phyloP scores from a whole-genome alignment of 1,140 invertebrate species.

The Mercenaria mercenaria region DNA sequence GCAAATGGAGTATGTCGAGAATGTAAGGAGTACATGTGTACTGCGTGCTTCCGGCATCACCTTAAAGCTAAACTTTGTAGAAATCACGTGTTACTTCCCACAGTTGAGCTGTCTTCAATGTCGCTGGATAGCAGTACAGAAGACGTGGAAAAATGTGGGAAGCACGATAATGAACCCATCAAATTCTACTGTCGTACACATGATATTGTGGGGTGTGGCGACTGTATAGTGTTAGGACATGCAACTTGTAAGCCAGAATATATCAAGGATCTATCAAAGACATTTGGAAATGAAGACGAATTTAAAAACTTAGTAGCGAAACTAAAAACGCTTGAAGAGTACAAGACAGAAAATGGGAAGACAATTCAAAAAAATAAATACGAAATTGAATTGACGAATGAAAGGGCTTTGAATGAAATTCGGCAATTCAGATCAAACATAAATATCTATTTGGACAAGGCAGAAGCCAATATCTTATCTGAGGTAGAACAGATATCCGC shows the following conservation, averaged over 20 bases:
- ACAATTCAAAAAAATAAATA: neutral
- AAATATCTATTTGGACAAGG: neutral
- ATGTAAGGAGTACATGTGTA: slow-evolving; percentile 15
- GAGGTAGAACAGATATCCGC: neutral
- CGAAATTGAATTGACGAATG: neutral
- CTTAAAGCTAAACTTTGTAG: neutral
- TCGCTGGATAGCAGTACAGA: neutral
- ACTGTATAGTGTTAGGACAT: slow-evolving; percentile 1
- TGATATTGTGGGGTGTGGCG: neutral
- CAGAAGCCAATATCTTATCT: neutral
- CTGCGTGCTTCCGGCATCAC: neutral
- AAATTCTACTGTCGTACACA: neutral
- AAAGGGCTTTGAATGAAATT: neutral
- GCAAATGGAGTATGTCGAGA: neutral
- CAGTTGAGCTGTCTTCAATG: neutral
- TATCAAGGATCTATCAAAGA: neutral
- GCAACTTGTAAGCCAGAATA: neutral
- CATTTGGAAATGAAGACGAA: neutral
- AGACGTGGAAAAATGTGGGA: neutral
- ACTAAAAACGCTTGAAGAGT: neutral
- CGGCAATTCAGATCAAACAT: neutral
- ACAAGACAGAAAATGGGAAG: neutral
- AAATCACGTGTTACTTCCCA: neutral
- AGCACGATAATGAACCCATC: neutral
- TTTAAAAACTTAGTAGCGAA: neutral